These are phyloP conservation scores for Hylia prasina DNA, from an alignment of 2,113 vertebrate species.

Conservation along the genomic window DNA sequence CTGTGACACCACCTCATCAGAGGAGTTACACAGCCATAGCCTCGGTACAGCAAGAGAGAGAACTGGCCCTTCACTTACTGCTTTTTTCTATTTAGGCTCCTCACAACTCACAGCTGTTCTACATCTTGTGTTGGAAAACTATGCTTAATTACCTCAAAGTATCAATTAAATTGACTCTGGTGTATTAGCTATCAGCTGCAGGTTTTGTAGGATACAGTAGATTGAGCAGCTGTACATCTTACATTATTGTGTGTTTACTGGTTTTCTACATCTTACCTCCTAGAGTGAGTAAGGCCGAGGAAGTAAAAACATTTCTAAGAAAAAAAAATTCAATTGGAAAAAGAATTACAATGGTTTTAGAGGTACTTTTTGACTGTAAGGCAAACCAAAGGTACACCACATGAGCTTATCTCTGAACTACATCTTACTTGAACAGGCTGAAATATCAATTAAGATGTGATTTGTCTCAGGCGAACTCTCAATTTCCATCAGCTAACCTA, in stretches of 20 bases:
- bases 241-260: neutral
- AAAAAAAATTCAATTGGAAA: constrained; percentile 12
- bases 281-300: neutral
- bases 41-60: fast-evolving
- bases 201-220: neutral
- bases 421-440: neutral
- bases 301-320: neutral
- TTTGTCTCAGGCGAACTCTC: constrained; percentile 27
- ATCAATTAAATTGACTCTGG: constrained; percentile 21
- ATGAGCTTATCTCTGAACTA: neutral
- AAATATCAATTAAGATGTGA: constrained; percentile 51
- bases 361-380: neutral
- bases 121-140: constrained; percentile 11
- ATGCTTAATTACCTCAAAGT: constrained; percentile 50
- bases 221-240: constrained; percentile 19
- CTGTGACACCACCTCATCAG: neutral
- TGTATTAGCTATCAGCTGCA: constrained; percentile 30
- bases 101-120: neutral
- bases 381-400: neutral
- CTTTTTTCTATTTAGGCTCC: neutral
- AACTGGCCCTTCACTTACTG: neutral
- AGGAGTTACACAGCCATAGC: neutral
- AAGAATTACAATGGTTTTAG: neutral
- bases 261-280: constrained; percentile 3
- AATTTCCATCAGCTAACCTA: constrained; percentile 49